A percentile compares a stretch with the other conserved stretches of the same genome.
phyloP scores from a whole-genome alignment of 1,140 invertebrate genomes.

The Lysiphlebus fabarum region DNA sequence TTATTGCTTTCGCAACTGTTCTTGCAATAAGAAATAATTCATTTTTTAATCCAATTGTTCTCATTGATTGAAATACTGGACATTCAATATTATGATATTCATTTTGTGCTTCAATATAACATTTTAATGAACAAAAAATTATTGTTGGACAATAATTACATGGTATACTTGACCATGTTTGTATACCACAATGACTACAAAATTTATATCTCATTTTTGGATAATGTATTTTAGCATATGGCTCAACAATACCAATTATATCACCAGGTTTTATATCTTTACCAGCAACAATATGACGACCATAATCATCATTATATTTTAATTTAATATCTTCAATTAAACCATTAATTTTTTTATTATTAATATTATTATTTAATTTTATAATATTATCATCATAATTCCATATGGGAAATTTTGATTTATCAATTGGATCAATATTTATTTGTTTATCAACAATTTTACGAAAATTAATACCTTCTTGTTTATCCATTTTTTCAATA shows the following conservation, averaged over 20 bases:
- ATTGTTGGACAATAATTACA: slow-evolving; percentile 63
- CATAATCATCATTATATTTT: slow-evolving; percentile 57
- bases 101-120: slow-evolving; percentile 60
- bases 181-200: slow-evolving; percentile 73
- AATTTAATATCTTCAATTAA: slow-evolving; percentile 62
- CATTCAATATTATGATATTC: slow-evolving; percentile 77
- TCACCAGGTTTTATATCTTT: slow-evolving; percentile 71
- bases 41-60: too few relatives aligned
- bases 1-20: too few relatives aligned
- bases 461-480: too few relatives aligned
- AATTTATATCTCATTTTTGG: slow-evolving; percentile 59
- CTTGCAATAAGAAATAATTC: too few relatives aligned
- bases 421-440: too few relatives aligned
- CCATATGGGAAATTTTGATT: background rate
- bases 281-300: slow-evolving; percentile 64
- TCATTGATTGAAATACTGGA: slow-evolving; percentile 8
- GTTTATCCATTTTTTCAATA: too few relatives aligned
- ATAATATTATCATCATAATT: slow-evolving; percentile 3
- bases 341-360: slow-evolving; percentile 54
- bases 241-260: slow-evolving; percentile 73
- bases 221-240: slow-evolving; percentile 68
- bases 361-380: background rate
- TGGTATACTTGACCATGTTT: slow-evolving; percentile 61
- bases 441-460: too few relatives aligned
- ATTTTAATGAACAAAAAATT: slow-evolving; percentile 71